Conservation (phyloP, 2,113 vertebrate species). For the Peromyscus californicus region DNA sequence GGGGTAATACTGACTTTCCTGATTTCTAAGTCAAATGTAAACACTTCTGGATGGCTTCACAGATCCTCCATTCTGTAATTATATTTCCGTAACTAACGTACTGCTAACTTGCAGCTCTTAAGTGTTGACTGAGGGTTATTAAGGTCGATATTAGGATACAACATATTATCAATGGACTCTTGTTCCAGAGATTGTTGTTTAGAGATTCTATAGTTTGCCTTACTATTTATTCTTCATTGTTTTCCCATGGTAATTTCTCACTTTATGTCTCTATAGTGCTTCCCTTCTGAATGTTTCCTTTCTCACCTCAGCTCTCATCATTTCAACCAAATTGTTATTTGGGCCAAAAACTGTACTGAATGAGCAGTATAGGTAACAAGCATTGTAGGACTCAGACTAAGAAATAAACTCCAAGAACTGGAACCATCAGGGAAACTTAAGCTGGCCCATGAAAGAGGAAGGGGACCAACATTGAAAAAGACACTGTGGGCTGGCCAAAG, state of each 20-base stretch:
- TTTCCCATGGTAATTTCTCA: not conserved
- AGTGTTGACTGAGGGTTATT: not conserved
- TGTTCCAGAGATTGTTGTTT: not conserved
- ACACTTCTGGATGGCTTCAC: not conserved
- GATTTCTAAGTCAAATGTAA: constrained; percentile 50
- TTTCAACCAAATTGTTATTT: constrained; percentile 25
- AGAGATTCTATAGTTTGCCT: not conserved
- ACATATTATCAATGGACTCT: not conserved
- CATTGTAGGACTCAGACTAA: not conserved
- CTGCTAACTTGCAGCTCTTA: constrained; percentile 6
- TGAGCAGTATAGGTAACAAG: not conserved
- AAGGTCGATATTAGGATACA: not conserved
- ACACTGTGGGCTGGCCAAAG: not conserved
- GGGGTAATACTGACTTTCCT: constrained; percentile 16
- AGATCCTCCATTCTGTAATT: not conserved
- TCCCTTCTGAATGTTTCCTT: constrained; percentile 14
- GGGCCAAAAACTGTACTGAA: not conserved
- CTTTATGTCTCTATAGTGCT: not conserved
- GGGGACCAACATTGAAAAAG: not conserved
- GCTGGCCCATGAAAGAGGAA: not conserved
- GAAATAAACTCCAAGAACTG: constrained; percentile 11
- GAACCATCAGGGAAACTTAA: not conserved
- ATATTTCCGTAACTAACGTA: not conserved
- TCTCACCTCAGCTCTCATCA: not conserved
- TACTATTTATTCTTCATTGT: constrained; percentile 35